Evolutionary conservation across 2,113 vertebrate genomes (phyloP).

Genomic region (Loxodonta africana): DNA sequence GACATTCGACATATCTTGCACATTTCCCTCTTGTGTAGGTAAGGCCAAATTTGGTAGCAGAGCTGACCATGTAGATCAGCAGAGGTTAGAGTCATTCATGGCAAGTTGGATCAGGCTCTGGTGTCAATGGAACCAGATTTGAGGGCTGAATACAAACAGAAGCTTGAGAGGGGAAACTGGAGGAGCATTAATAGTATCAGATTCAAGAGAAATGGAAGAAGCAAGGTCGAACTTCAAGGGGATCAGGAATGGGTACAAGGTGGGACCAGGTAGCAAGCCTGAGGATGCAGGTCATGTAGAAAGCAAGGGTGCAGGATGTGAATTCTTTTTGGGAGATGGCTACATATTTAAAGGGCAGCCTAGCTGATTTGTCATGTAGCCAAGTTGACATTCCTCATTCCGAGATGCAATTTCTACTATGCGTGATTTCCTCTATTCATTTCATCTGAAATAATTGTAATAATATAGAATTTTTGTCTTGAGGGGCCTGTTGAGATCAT

Average conservation of each 20-base stretch:
- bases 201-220: neutral
- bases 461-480: slow-evolving; percentile 39
- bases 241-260: neutral
- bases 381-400: neutral
- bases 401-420: slow-evolving; percentile 4
- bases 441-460: slow-evolving; percentile 59
- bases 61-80: neutral
- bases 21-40: neutral
- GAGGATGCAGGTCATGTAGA: neutral
- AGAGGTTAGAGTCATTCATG: neutral
- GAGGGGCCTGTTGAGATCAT: neutral
- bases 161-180: neutral
- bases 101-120: neutral
- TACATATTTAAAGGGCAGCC: neutral
- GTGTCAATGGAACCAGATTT: neutral
- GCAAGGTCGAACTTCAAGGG: neutral
- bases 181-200: neutral
- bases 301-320: neutral
- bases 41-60: neutral
- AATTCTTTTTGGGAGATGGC: neutral
- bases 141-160: neutral
- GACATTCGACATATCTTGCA: slow-evolving; percentile 35
- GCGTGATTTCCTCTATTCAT: slow-evolving; percentile 26
- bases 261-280: neutral
- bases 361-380: neutral